Evolutionary conservation across 2,113 vertebrate species (phyloP), one percentile per base, ranked within the genome.

Genomic region (Gobiocypris rarus): DNA sequence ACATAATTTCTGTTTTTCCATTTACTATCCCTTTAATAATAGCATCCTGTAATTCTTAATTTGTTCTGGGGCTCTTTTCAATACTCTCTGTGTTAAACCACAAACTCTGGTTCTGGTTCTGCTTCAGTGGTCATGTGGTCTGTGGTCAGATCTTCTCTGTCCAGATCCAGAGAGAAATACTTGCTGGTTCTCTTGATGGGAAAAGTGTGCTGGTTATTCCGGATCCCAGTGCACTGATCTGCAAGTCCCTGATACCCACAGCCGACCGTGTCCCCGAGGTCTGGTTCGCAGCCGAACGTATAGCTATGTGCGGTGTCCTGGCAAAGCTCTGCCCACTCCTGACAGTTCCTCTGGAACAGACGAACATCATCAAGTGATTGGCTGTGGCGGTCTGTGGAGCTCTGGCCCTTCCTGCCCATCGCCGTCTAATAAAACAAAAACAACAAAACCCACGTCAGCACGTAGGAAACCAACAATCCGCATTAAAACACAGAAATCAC

Each of bases 271-370:
- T 97, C 94, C 0, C 94, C 96, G 65, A 97, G 94, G 85, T 96
- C 96, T 1, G 97, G 96, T 87, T 94, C 95, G 4, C 98, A 99
- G 70, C 98, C 98, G 0, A 99, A 99, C 0, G 98, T 99, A 92
- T 96, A 99, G 90, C 98, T 99, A 93, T 99, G 98, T 13, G 98
- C 97, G 0, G 97, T 96, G 89, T 99, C 98, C 91, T 98, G 98
- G 93, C 96, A 97, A 54, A 98, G 95, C 90, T 96, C 95, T 6
- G 97, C 96, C 89, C 98, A 89, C 90, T 96, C 96, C 84, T 96
- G 89, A 89, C 96, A 97, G 94, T 97, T 97, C 89, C 97, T 98
- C 92, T 99, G 98, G 91, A 97, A 96, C 70, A 99, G 94, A 86
- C 98, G 94, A 85, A 99, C 92, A 91, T 99, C 98, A 1, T 99